A percentile compares a stretch with the other conserved stretches of the same genome.
Conservation (phyloP, 1,140 invertebrate species). For the Drosophila nannoptera region DNA sequence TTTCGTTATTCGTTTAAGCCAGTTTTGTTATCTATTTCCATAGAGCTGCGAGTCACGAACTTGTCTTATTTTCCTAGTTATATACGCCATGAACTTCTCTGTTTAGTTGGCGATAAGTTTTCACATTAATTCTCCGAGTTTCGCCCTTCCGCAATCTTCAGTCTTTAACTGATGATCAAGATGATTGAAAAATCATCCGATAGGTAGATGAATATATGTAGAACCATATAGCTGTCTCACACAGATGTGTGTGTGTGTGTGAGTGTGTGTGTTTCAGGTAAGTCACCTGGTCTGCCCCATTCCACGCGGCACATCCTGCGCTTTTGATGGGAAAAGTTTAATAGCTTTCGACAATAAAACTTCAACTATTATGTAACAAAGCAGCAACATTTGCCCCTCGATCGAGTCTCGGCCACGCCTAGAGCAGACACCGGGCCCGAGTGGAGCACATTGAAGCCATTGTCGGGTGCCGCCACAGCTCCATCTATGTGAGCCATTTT, state of each 20-base stretch:
- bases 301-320: constrained; percentile 66
- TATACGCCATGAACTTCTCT: background rate
- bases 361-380: constrained; percentile 78
- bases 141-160: background rate
- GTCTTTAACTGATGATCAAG: constrained; percentile 32
- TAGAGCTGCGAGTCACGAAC: background rate
- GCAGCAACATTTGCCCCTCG: constrained; percentile 62
- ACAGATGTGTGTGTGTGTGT: background rate
- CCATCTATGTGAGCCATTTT: constrained; percentile 35
- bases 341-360: constrained; percentile 78
- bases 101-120: background rate
- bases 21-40: no score
- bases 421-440: background rate
- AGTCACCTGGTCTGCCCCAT: constrained; percentile 66
- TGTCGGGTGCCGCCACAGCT: background rate
- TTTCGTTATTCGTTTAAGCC: background rate
- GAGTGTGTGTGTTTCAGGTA: constrained; percentile 14
- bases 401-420: constrained; percentile 39
- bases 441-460: background rate
- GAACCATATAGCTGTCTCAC: constrained; percentile 33
- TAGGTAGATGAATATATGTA: constrained; percentile 29
- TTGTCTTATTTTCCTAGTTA: background rate
- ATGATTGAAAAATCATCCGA: constrained; percentile 28
- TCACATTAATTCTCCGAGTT: background rate
- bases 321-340: constrained; percentile 77